Conservation (phyloP, 2,888 invertebrate genomes). For the Archips crataeganus region DNA sequence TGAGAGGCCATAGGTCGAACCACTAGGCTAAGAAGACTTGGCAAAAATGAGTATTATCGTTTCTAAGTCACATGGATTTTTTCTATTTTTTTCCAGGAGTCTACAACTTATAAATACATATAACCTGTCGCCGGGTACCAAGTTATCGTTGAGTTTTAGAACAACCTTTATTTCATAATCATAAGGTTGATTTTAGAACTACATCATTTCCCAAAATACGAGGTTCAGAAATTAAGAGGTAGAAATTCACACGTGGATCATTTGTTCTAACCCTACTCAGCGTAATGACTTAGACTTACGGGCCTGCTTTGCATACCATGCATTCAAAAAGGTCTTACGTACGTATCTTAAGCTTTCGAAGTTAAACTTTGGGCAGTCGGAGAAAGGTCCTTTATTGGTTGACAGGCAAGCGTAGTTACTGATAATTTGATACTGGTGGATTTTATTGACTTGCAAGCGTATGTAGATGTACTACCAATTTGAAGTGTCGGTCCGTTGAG, state of each 20-base stretch:
- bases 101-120: too few species aligned
- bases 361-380: not conserved
- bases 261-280: conserved; percentile 13
- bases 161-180: too few species aligned
- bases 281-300: conserved; percentile 8
- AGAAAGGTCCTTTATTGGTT: not conserved
- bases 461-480: not conserved
- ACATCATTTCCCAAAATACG: too few species aligned
- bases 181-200: too few species aligned
- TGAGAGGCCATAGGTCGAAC: too few species aligned
- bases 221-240: too few species aligned
- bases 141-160: too few species aligned
- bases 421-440: not conserved
- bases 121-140: too few species aligned
- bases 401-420: not conserved
- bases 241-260: conserved; percentile 4
- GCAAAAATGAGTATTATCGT: too few species aligned
- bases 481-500: not conserved
- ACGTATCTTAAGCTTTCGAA: not conserved
- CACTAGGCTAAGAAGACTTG: too few species aligned
- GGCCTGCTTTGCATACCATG: conserved; percentile 5
- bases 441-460: not conserved
- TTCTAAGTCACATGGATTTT: too few species aligned
- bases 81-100: too few species aligned
- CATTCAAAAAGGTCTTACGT: not conserved